Conservation (phyloP, 2,888 invertebrate species). For the Melanostoma scalare region DNA sequence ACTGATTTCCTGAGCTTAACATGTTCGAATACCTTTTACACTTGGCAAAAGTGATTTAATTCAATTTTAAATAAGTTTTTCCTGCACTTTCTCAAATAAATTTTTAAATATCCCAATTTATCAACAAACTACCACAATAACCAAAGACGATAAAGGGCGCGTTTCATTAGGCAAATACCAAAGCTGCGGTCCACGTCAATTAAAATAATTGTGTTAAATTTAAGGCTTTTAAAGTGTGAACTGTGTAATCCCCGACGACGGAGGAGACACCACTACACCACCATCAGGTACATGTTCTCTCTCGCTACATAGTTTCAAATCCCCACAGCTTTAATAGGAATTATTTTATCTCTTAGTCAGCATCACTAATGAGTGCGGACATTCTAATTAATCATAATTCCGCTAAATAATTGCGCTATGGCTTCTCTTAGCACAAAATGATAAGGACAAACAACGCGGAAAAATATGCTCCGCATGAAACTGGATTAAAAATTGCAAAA, state of each 20-base stretch:
- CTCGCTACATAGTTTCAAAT: not conserved
- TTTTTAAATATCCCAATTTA: too few species aligned
- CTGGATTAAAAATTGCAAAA: conserved; percentile 40
- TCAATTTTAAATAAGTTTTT: too few species aligned
- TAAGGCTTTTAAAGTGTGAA: not conserved
- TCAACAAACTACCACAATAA: too few species aligned
- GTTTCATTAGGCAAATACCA: too few species aligned
- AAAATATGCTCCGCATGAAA: conserved; percentile 12
- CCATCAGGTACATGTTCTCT: too few species aligned
- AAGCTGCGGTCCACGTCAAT: too few species aligned
- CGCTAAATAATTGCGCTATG: conserved; percentile 57
- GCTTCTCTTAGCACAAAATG: conserved; percentile 10
- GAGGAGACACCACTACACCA: not conserved
- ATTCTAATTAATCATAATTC: conserved; percentile 67
- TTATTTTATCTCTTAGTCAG: conserved; percentile 31
- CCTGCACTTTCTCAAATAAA: too few species aligned
- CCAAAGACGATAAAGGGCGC: too few species aligned
- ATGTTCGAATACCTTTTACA: too few species aligned
- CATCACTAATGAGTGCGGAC: conserved; percentile 60
- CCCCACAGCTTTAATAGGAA: conserved; percentile 1
- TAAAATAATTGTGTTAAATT: too few species aligned
- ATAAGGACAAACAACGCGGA: not conserved
- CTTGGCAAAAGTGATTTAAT: too few species aligned
- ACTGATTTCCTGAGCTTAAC: too few species aligned
- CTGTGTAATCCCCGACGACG: not conserved